phyloP scores from a whole-genome alignment of 2,888 invertebrate genomes.

The Euzophera pinguis region DNA sequence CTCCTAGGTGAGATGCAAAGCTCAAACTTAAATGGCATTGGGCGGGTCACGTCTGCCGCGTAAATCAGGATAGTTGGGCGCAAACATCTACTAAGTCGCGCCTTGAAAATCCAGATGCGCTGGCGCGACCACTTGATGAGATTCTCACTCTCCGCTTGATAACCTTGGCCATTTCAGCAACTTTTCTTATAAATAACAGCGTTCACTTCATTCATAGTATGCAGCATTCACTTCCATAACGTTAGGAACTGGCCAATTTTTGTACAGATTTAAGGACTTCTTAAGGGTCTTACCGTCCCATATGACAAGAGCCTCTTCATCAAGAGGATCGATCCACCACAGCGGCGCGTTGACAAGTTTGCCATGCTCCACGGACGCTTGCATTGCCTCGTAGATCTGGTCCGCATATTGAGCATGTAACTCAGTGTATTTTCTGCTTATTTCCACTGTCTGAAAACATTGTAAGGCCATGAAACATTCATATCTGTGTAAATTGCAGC shows the following conservation, averaged over 20 bases:
- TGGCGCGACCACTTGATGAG: too few species aligned
- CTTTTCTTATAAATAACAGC: too few species aligned
- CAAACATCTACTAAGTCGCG: too few species aligned
- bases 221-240: neutral
- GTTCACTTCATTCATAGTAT: neutral
- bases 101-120: too few species aligned
- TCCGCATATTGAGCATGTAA: constrained; percentile 82
- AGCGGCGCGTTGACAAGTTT: constrained; percentile 89
- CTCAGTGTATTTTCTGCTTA: constrained; percentile 82
- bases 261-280: constrained; percentile 7
- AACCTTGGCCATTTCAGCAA: too few species aligned
- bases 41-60: too few species aligned
- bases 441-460: constrained; percentile 76
- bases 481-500: too few species aligned
- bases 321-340: constrained; percentile 90
- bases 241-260: too few species aligned
- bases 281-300: constrained; percentile 83
- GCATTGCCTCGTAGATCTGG: constrained; percentile 81
- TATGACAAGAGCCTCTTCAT: constrained; percentile 79
- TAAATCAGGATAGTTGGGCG: too few species aligned
- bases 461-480: neutral
- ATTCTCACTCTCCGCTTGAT: too few species aligned
- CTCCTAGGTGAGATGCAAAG: too few species aligned
- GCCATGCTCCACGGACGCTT: constrained; percentile 79
- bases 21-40: too few species aligned